Base-by-base conservation (phyloP, 2,888 invertebrate species). In the Drosophila emarginata region DNA sequence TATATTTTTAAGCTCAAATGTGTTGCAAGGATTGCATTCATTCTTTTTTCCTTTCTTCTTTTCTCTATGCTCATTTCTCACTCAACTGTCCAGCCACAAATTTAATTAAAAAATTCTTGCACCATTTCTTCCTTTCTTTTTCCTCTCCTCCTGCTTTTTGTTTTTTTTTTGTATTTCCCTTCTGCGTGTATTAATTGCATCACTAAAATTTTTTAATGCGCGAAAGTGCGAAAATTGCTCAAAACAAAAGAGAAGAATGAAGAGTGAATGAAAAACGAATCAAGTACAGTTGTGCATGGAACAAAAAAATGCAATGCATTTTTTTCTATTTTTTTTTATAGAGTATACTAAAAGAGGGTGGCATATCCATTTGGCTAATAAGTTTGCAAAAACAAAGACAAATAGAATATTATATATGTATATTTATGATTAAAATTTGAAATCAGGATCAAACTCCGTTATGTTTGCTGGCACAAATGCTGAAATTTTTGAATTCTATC, bases 71-170 rank as follows among this genome's bases (percentile, higher is more conserved):
- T 73, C 81, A 77, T 74, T 80, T 76, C 61, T 66, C 72, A 64
- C 74, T 88, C 75, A 77, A 64, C 85, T 85, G 87, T 82, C 82
- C 82, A 63, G 87, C 82, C 82, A 64, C 82, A 82, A 82, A 79
- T 82, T 82, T 82, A 82, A 82, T 82, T 82, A 82, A 82, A 82
- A 82, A 82, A 80, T 84, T 84, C 87, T 87, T 88, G 76, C 83
- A 78, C 58, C 80, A 86, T 77, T 76, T 86, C 76, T 77, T 67
- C 63, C 61, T 52, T 54, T 64, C 51, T 61, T 53, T 64, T 53
- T 50, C 14, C 15, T 45, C 21, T 9, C 26, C 26, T 6, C 6
- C 21, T 21, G 50, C 65, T 56, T 59, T 57, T 51, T 69, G 26
- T 50, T 58, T 36, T 57, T 66, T 62, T 61, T 58, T 61, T 67